Evolutionary conservation across 1,140 invertebrate species (phyloP).

Genomic region (Orussus abietinus): DNA sequence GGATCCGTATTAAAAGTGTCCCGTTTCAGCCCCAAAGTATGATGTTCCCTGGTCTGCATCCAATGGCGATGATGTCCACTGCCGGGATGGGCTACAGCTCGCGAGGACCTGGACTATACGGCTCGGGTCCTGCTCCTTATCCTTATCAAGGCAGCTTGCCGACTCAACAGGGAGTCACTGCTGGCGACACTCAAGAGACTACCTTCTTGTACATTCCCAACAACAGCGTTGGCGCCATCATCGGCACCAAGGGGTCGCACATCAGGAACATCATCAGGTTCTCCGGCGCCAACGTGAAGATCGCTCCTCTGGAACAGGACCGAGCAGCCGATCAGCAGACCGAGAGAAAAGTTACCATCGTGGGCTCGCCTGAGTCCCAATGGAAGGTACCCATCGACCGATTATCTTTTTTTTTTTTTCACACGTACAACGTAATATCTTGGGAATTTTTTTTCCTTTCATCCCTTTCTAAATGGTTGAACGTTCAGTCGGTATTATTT

Average conservation of each 20-base stretch:
- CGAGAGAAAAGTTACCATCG: conserved; percentile 92
- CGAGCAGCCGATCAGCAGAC: conserved; percentile 68
- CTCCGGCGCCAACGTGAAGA: conserved; percentile 92
- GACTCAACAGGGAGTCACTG: conserved; percentile 47
- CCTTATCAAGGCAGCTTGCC: conserved; percentile 47
- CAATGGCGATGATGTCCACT: conserved; percentile 96
- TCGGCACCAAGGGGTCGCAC: conserved; percentile 94
- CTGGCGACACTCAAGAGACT: conserved; percentile 72
- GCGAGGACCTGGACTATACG: conserved; percentile 54
- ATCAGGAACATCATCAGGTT: conserved; percentile 96
- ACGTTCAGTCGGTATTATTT: too few species aligned
- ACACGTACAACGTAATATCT: too few species aligned
- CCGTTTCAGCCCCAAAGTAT: conserved; percentile 75
- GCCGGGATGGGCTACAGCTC: conserved; percentile 67
- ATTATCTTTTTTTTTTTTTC: too few species aligned
- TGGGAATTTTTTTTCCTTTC: too few species aligned
- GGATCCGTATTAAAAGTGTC: conserved; percentile 6
- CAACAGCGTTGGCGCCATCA: conserved; percentile 94
- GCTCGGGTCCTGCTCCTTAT: conserved; percentile 55
- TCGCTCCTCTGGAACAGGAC: conserved; percentile 80
- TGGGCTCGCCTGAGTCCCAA: conserved; percentile 90
- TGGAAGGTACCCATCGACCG: too few species aligned
- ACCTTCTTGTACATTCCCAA: conserved; percentile 95
- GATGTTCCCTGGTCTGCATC: conserved; percentile 93
- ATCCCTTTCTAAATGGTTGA: too few species aligned